phyloP scores from a whole-genome alignment of 2,113 vertebrate genomes.

The Chauna torquata region DNA sequence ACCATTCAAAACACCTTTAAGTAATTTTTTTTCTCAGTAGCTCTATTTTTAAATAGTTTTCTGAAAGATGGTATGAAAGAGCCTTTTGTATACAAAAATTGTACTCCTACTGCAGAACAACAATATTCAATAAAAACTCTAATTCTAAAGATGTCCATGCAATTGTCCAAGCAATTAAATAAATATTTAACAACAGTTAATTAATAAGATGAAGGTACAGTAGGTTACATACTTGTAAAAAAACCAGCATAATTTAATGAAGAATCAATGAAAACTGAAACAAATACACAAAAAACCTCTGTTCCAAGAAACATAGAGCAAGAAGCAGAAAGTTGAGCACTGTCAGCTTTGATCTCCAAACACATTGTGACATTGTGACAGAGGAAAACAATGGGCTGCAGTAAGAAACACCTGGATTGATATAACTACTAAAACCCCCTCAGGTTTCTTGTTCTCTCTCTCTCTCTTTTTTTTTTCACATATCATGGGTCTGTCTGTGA shows the following conservation, averaged over 20 bases:
- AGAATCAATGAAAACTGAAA: neutral
- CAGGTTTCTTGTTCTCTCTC: neutral
- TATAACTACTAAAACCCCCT: neutral
- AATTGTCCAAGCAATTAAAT: neutral
- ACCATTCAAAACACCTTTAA: neutral
- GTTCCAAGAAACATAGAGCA: neutral
- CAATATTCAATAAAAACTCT: neutral
- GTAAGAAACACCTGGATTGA: neutral
- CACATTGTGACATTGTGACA: rapidly evolving
- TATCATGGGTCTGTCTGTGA: neutral
- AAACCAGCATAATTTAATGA: neutral
- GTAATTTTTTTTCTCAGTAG: neutral
- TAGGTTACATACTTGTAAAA: neutral
- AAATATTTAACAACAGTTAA: neutral
- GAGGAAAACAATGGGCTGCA: neutral
- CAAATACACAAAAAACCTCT: neutral
- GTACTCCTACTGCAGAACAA: neutral
- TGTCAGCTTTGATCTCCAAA: neutral
- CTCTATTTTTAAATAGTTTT: neutral
- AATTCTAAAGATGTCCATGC: neutral
- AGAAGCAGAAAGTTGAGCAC: neutral
- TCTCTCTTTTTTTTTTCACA: neutral
- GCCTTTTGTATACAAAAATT: neutral
- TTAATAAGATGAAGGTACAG: neutral
- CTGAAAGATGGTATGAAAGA: neutral